A percentile compares a stretch with the other conserved stretches of the same genome.
These are phyloP conservation scores for Haliclona indistincta DNA, from an alignment of 37 sponge, comb jelly and placozoan genomes.

Conservation along the genomic window DNA sequence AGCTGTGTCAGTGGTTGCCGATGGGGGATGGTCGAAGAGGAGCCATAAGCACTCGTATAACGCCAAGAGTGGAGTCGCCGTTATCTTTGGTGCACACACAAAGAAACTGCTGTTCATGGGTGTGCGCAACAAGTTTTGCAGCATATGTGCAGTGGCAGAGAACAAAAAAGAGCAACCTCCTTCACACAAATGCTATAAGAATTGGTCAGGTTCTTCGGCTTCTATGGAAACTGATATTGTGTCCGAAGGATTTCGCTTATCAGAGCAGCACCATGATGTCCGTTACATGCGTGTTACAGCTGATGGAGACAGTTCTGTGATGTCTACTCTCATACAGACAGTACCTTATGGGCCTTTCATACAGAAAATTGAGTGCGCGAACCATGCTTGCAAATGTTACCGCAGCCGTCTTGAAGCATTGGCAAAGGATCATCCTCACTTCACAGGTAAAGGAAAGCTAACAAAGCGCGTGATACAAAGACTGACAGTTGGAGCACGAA, in stretches of 20 bases:
- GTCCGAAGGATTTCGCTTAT: slow-evolving; percentile 8
- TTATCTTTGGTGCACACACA: slow-evolving; percentile 6
- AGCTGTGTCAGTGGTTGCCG: slow-evolving; percentile 27
- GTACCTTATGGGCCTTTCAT: slow-evolving; percentile 2
- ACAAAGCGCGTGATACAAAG: slow-evolving; percentile 6
- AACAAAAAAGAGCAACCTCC: neutral
- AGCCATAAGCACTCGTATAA: slow-evolving; percentile 5
- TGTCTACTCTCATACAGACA: neutral
- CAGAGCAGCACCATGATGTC: neutral
- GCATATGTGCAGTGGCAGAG: slow-evolving; percentile 16
- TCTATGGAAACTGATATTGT: slow-evolving; percentile 6
- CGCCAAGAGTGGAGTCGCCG: neutral
- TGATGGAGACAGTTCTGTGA: slow-evolving; percentile 4
- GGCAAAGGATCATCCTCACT: slow-evolving; percentile 19
- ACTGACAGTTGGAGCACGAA: slow-evolving; percentile 14
- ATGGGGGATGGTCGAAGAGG: slow-evolving; percentile 45
- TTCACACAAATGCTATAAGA: neutral
- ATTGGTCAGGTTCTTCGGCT: neutral
- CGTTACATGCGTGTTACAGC: slow-evolving; percentile 10
- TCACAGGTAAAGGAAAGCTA: slow-evolving; percentile 4
- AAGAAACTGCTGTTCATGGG: slow-evolving; percentile 14
- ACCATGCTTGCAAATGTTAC: slow-evolving; percentile 9
- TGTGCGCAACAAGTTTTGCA: slow-evolving; percentile 36
- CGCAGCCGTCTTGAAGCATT: neutral
- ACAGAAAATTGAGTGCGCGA: slow-evolving; percentile 13